A percentile compares a stretch with the other conserved stretches of the same genome.
Conservation (phyloP, 2,888 invertebrate genomes). For the Tiphia femorata region DNA sequence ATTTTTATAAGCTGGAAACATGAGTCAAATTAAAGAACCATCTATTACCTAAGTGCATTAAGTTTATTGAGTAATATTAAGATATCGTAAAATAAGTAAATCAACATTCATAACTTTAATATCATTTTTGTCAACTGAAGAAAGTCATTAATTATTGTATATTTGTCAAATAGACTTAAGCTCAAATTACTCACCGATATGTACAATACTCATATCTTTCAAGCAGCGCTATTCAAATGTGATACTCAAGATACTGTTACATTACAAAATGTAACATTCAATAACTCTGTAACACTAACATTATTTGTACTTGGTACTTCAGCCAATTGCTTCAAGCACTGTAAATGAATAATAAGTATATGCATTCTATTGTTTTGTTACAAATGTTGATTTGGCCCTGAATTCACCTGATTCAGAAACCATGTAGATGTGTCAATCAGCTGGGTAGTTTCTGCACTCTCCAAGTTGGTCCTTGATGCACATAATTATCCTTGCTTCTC, state of each 20-base stretch:
- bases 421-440: slow-evolving; percentile 59
- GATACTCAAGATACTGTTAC: slow-evolving; percentile 27
- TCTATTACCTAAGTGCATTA: slow-evolving; percentile 30
- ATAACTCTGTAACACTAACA: slow-evolving; percentile 4
- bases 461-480: slow-evolving; percentile 46
- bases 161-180: slow-evolving; percentile 10
- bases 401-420: slow-evolving; percentile 68
- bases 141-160: too few species aligned
- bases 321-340: slow-evolving; percentile 20
- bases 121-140: background rate
- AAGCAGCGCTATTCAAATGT: slow-evolving; percentile 29
- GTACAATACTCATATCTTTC: slow-evolving; percentile 17
- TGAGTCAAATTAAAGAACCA: slow-evolving; percentile 35
- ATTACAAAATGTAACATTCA: slow-evolving; percentile 13
- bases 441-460: slow-evolving; percentile 53
- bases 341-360: slow-evolving; percentile 28
- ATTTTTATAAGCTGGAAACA: slow-evolving; percentile 32
- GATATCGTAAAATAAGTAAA: slow-evolving; percentile 52
- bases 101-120: slow-evolving; percentile 61
- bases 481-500: slow-evolving; percentile 43
- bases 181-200: slow-evolving; percentile 34
- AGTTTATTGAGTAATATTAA: slow-evolving; percentile 38
- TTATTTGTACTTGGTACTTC: slow-evolving; percentile 18
- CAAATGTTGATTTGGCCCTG: slow-evolving; percentile 67
- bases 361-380: slow-evolving; percentile 40